Evolutionary conservation across 23 tunicate species (phyloP), one percentile per base, ranked within the genome.

Genomic region (Halocynthia roretzi): DNA sequence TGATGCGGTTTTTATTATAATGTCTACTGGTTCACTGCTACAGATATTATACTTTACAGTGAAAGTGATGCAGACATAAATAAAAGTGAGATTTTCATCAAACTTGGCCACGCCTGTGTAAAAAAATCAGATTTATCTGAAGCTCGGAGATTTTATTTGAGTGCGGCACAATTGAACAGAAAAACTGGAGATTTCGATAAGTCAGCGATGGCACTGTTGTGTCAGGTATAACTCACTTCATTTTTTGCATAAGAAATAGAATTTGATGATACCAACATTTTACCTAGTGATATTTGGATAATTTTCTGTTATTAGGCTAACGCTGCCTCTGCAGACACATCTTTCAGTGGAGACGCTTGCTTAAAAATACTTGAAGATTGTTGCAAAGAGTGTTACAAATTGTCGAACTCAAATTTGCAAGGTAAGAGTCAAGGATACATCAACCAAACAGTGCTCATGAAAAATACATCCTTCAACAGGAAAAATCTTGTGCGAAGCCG

Each of bases 401-500:
- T 65, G 70, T 20, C 22, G 2, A 40, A 65, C 31, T 11, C 70
- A 9, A 65, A 65, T 65, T 15, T 65, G 31, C 70, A 65, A 65
- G 70, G 70, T 65, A 65, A 65, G 31, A 20, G 63, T 58, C n/a
- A n/a, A 14, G 15, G 17, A 58, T 0, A 58, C 15, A 58, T n/a
- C 63, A 58, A 14, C 17, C 17, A 14, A 14, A 14, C n/a, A 58
- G 15, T 14, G 15, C 15, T n/a, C 2, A 58, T n/a, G 5, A 58
- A 58, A 58, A 58, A 1, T 14, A 58, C 4, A 58, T 4, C n/a
- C 64, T 55, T 83, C 4, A n/a, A 12, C 72, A 84, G 88, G 83
- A 15, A 85, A 80, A 23, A 61, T 85, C 23, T 50, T 81, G 21
- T 69, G 77, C 78, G 81, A 88, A 67, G 76, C 77, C 40, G 95